Evolutionary conservation across 2,113 vertebrate species (phyloP).

Genomic region (Caranx ignobilis): DNA sequence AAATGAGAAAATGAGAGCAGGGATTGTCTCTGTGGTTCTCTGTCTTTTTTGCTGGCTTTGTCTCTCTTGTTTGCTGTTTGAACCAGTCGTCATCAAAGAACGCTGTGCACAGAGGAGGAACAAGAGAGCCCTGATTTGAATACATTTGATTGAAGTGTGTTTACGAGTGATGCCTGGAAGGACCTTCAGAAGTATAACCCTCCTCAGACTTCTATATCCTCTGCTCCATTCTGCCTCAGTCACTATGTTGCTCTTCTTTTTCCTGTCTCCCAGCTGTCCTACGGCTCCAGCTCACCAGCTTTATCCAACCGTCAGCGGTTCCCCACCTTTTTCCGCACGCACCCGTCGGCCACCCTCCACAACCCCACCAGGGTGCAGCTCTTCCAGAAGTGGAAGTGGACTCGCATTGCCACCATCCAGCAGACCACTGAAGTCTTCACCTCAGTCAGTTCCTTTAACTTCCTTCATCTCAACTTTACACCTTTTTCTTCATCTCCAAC

Average conservation of each 20-base stretch:
- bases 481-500: neutral
- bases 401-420: constrained; percentile 97
- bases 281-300: constrained; percentile 94
- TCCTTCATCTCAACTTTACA: neutral
- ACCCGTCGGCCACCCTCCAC: constrained; percentile 94
- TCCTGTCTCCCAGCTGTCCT: constrained; percentile 87
- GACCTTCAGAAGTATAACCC: constrained; percentile 35
- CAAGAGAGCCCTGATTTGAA: constrained; percentile 51
- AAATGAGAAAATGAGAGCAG: constrained; percentile 36
- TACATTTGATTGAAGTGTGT: constrained; percentile 56
- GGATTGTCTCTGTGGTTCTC: constrained; percentile 46
- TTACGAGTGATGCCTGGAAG: constrained; percentile 45
- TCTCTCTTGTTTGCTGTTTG: constrained; percentile 43
- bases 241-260: neutral
- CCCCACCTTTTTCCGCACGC: constrained; percentile 95
- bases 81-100: constrained; percentile 58
- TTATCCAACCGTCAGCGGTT: constrained; percentile 95
- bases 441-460: constrained; percentile 85
- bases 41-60: constrained; percentile 32
- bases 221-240: neutral
- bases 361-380: constrained; percentile 95
- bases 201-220: neutral
- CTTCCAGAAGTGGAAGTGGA: constrained; percentile 97
- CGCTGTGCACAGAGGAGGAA: constrained; percentile 35
- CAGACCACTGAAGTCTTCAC: constrained; percentile 98